Evolutionary conservation across 2,797 vertebrate species (phyloP).

Genomic region (Neosilurus mollespiculum): DNA sequence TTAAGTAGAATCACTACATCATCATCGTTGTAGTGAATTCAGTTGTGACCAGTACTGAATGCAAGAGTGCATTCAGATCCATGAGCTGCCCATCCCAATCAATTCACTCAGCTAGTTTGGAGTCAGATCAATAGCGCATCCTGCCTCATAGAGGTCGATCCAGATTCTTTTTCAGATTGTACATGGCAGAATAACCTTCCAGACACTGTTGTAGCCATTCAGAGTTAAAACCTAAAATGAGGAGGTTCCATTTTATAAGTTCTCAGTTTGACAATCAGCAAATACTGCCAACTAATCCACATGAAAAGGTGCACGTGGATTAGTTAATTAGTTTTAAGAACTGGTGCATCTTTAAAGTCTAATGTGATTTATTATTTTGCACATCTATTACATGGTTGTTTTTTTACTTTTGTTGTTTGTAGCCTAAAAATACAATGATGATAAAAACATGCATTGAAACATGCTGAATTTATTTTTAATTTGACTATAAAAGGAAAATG

Average conservation of each 20-base stretch:
- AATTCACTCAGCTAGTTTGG: background rate
- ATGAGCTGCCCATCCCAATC: background rate
- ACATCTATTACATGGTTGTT: background rate
- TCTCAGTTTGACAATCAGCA: background rate
- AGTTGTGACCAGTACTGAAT: too few species aligned
- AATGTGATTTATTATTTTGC: background rate
- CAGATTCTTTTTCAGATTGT: background rate
- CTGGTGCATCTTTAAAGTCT: background rate
- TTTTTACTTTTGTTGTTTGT: conserved; percentile 1
- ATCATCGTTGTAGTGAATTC: background rate
- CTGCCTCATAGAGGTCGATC: background rate
- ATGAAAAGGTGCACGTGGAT: background rate
- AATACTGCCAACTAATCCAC: background rate
- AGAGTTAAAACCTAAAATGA: background rate
- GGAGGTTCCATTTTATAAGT: background rate
- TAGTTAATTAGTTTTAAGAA: too few species aligned
- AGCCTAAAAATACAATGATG: background rate
- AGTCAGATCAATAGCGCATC: background rate
- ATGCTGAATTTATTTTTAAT: background rate
- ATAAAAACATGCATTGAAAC: background rate
- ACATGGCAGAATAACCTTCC: background rate
- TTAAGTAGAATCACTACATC: background rate
- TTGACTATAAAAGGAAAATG: background rate
- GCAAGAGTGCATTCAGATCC: background rate
- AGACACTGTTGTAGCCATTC: background rate